Evolutionary conservation across 2,888 invertebrate species (phyloP).

Genomic region (Chouioia cunea): DNA sequence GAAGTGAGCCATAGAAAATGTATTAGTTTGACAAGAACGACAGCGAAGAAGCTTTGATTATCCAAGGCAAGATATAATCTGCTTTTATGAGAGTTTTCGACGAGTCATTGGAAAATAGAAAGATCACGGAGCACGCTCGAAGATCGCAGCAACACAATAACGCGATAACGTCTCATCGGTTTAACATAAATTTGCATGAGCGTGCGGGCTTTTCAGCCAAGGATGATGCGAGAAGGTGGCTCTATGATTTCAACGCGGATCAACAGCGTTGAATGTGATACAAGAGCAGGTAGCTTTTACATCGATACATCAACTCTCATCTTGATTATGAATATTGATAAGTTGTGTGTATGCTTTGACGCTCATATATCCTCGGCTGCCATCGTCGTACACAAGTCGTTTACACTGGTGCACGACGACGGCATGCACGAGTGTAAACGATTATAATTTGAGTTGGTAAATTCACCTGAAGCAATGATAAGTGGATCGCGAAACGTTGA

Average conservation of each 20-base stretch:
- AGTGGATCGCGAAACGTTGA: no score
- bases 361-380: no score
- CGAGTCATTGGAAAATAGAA: neutral
- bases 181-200: constrained; percentile 41
- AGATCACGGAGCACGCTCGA: neutral
- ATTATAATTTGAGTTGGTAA: no score
- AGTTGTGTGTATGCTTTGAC: neutral
- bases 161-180: constrained; percentile 26
- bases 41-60: no score
- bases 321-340: constrained; percentile 3
- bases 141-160: constrained; percentile 15
- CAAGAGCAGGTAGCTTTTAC: neutral
- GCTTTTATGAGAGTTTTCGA: no score
- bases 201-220: neutral
- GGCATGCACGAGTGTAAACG: no score
- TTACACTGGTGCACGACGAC: neutral
- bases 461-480: no score
- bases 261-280: constrained; percentile 12
- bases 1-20: no score
- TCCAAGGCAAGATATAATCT: no score
- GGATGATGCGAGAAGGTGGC: neutral
- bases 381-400: neutral
- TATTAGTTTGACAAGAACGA: no score
- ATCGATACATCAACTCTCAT: neutral
- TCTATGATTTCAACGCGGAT: neutral